Evolutionary conservation across 1,140 invertebrate genomes (phyloP), one percentile per base, ranked within the genome.

Genomic region (Nixonia krombeini): DNA sequence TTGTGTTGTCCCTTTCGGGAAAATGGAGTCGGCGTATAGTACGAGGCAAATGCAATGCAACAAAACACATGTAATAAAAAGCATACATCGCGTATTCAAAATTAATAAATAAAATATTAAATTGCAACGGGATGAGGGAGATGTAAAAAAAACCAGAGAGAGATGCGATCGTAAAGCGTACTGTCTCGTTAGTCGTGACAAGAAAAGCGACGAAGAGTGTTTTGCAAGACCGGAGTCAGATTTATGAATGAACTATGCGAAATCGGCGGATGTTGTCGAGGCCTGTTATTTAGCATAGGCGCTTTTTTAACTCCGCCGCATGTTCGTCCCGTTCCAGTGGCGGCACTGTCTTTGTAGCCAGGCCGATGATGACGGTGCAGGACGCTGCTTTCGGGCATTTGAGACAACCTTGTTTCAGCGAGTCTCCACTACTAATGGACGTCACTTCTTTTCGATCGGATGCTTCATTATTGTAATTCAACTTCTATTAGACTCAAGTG

Each of bases 261-360:
- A 62, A 59, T 56, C 40, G 45, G 46, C 52, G 69, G 70, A 70
- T 65, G 52, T 66, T 64, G 53, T 35, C 26, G 47, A 72, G 72
- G 70, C 80, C 80, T 84, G 81, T 84, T 83, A 85, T 84, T 85
- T 84, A 78, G 79, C 80, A 80, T 84, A 83, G 81, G 76, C 75
- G 76, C 78, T 82, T 81, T 84, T 78, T 81, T 74, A 45, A 37
- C 46, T 66, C 52, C 47, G 56, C 44, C 42, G 59, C 49, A 26
- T 28, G 53, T 21, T 50, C 41, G 53, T n/a, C 57, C 53, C 50
- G 55, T 62, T 65, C 62, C 73, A 69, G 69, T 71, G 77, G 77
- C 78, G 76, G 74, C 74, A 72, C 72, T 80, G 76, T 81, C 79
- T 84, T 85, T 84, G 81, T 82, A 77, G 46, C 37, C 55, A 51